Evolutionary conservation across 2,888 invertebrate species (phyloP).

Genomic region (Thalpophila matura): DNA sequence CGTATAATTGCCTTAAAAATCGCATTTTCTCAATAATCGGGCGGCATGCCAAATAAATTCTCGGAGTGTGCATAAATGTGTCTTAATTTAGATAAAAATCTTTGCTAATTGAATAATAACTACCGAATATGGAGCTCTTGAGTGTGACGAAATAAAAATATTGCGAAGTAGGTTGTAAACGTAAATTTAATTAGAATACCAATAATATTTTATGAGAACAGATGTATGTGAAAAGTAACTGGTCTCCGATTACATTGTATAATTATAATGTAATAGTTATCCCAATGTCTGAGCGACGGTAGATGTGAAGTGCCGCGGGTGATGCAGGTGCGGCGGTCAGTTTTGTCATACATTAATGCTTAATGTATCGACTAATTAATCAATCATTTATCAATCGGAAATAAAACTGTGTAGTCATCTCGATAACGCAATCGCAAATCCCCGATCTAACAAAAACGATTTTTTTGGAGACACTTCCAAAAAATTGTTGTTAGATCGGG

Average conservation of each 20-base stretch:
- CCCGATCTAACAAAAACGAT: too few species aligned
- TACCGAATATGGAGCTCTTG: constrained; percentile 39
- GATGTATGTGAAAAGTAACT: constrained; percentile 46
- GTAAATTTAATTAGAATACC: constrained; percentile 58
- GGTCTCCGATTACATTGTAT: constrained; percentile 31
- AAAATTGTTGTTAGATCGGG: too few species aligned
- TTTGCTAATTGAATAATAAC: constrained; percentile 38
- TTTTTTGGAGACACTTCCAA: too few species aligned
- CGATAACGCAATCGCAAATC: too few species aligned
- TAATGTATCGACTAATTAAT: too few species aligned
- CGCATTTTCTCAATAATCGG: constrained; percentile 43
- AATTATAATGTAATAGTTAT: constrained; percentile 19
- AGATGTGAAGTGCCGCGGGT: constrained; percentile 20
- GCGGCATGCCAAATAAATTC: constrained; percentile 27
- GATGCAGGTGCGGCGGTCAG: constrained; percentile 24
- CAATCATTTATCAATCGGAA: background rate
- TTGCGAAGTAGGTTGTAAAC: constrained; percentile 56
- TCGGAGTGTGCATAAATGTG: constrained; percentile 27
- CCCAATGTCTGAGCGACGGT: background rate
- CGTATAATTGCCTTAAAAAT: constrained; percentile 41
- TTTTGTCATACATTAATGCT: too few species aligned
- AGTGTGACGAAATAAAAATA: constrained; percentile 47
- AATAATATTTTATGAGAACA: constrained; percentile 60
- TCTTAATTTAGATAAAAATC: constrained; percentile 39
- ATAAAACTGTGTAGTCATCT: constrained; percentile 12